Percentiles rank a stretch among this genome's conserved stretches.
phyloP scores from a whole-genome alignment of 2,113 vertebrate species.

The Eonycteris spelaea region DNA sequence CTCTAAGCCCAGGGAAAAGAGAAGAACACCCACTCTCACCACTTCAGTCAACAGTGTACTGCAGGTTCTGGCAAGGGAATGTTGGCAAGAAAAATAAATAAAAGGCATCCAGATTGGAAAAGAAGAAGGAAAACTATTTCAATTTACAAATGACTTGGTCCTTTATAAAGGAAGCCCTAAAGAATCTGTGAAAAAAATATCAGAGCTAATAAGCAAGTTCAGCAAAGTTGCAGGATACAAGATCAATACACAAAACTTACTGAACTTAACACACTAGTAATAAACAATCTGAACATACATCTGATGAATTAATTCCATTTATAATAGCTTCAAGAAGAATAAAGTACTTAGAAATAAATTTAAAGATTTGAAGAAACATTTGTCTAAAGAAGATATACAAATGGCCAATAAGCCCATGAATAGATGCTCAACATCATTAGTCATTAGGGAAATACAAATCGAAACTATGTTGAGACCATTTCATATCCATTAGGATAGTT shows the following conservation, averaged over 20 bases:
- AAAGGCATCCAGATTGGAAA: not conserved
- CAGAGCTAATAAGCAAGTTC: not conserved
- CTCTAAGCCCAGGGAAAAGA: not conserved
- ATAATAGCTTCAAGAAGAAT: not conserved
- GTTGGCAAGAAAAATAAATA: not conserved
- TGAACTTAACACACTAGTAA: not conserved
- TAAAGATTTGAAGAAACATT: not conserved
- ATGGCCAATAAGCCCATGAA: not conserved
- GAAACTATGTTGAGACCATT: not conserved
- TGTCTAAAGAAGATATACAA: not conserved
- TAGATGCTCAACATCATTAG: not conserved
- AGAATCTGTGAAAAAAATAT: not conserved
- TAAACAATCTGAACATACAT: not conserved
- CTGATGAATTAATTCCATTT: not conserved
- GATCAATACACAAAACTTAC: not conserved
- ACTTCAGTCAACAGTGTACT: not conserved
- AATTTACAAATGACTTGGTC: not conserved
- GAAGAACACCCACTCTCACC: not conserved
- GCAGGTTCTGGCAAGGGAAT: not conserved
- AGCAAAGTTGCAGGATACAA: not conserved
- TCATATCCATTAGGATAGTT: not conserved
- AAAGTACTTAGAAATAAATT: not conserved
- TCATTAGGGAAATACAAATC: not conserved
- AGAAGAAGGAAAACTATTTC: not conserved
- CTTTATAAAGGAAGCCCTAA: not conserved